These are phyloP conservation scores for Ariopsis seemanni DNA, from an alignment of 2,113 vertebrate genomes.

Conservation along the genomic window DNA sequence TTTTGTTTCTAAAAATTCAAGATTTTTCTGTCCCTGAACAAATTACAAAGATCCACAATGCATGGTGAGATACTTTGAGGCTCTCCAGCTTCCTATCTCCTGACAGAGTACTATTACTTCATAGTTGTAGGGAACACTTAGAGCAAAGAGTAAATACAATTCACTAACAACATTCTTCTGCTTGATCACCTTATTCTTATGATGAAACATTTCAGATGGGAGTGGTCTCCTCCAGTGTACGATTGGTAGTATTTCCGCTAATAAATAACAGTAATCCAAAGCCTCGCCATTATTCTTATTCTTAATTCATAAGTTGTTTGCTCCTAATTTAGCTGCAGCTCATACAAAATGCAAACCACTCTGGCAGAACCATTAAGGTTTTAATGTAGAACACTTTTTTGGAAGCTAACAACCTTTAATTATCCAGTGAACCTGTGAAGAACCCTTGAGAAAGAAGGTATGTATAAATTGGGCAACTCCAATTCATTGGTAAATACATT, in stretches of 20 bases:
- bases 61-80: background rate
- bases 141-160: background rate
- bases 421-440: background rate
- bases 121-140: background rate
- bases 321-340: conserved; percentile 4
- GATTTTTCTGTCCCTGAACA: background rate
- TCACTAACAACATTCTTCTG: background rate
- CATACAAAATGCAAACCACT: background rate
- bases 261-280: background rate
- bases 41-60: background rate
- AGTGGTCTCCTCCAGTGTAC: background rate
- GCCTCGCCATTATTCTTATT: background rate
- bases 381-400: background rate
- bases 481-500: background rate
- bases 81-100: background rate
- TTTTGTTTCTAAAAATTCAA: background rate
- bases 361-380: conserved; percentile 1
- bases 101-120: background rate
- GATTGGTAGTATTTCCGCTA: background rate
- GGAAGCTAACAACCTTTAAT: background rate
- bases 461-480: background rate
- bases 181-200: background rate
- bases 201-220: background rate
- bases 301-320: background rate
- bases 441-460: background rate